These are phyloP conservation scores for Sebastes matsubarae DNA, from an alignment of 2,797 vertebrate species.

Conservation along the genomic window DNA sequence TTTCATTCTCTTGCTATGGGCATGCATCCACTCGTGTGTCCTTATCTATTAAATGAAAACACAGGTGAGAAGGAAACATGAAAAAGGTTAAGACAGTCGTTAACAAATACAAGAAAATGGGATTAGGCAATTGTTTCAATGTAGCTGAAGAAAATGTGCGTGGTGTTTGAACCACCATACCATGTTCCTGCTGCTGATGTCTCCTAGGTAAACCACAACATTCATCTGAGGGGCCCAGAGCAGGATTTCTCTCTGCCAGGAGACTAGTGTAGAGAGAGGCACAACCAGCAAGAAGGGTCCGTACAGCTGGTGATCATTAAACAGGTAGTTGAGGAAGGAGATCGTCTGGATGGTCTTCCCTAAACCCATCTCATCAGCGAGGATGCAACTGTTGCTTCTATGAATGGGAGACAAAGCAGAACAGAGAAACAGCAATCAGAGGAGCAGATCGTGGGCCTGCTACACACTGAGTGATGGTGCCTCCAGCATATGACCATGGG, in stretches of 20 bases:
- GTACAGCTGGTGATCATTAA: conserved; percentile 93
- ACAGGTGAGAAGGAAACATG: background rate
- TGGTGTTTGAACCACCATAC: conserved; percentile 74
- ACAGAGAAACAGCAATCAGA: background rate
- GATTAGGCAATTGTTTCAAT: background rate
- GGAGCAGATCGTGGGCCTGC: background rate
- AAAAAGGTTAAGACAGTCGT: background rate
- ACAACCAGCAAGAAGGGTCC: conserved; percentile 95
- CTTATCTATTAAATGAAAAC: conserved; percentile 85
- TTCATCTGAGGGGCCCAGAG: conserved; percentile 97
- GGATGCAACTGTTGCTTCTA: conserved; percentile 96
- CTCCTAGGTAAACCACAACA: conserved; percentile 95
- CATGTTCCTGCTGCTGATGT: conserved; percentile 97
- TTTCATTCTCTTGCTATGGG: conserved; percentile 93
- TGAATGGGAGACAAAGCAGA: conserved; percentile 14
- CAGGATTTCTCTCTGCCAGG: conserved; percentile 96
- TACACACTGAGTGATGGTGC: background rate
- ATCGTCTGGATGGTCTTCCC: conserved; percentile 99
- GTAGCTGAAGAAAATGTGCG: background rate
- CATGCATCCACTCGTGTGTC: conserved; percentile 99
- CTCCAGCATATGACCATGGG: background rate
- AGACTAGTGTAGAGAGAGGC: conserved; percentile 94
- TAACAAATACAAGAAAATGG: background rate
- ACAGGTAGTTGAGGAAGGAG: conserved; percentile 93
- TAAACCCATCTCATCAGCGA: conserved; percentile 98